These are phyloP conservation scores for Diploptera punctata DNA, from an alignment of 2,888 invertebrate species.

Conservation along the genomic window DNA sequence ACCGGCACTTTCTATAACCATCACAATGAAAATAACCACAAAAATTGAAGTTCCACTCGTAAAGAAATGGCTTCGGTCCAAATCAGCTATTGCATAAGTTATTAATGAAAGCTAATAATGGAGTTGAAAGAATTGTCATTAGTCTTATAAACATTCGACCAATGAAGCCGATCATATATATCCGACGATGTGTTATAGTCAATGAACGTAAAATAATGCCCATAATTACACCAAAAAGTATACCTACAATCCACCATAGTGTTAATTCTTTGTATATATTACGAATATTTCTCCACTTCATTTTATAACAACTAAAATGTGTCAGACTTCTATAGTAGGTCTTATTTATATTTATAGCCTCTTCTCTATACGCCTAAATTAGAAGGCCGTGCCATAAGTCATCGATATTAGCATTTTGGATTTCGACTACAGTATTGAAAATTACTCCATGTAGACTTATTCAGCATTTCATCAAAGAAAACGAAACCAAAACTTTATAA, in stretches of 20 bases:
- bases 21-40: background rate
- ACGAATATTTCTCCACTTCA: background rate
- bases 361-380: no score
- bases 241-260: background rate
- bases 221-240: background rate
- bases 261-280: background rate
- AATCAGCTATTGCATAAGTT: no score
- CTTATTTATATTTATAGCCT: no score
- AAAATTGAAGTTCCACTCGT: background rate
- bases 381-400: no score
- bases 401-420: no score
- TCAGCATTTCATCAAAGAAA: no score
- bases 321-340: no score
- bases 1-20: background rate
- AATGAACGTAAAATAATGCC: background rate
- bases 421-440: no score
- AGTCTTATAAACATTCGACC: background rate
- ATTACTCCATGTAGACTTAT: no score
- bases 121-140: background rate
- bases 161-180: background rate
- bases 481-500: no score
- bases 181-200: background rate
- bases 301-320: no score
- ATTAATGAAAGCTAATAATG: no score
- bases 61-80: background rate